Conservation (phyloP, 2,888 invertebrate species). For the Thecocarcelia acutangulata region DNA sequence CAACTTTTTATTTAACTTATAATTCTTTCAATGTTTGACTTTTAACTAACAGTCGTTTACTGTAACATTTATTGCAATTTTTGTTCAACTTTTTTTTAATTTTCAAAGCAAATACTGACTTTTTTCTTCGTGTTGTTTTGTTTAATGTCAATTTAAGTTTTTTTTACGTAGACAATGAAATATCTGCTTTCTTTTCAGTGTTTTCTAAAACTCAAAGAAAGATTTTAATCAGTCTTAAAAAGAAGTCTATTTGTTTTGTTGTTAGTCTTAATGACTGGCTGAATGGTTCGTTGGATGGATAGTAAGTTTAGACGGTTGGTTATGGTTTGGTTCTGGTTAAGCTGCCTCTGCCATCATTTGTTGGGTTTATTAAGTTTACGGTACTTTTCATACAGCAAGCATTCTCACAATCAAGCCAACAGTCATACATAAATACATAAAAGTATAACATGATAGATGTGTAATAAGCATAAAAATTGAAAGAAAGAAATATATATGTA, state of each 20-base stretch:
- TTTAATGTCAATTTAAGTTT: slow-evolving; percentile 56
- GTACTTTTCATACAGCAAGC: slow-evolving; percentile 49
- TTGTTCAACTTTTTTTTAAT: slow-evolving; percentile 16
- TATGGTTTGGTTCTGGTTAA: slow-evolving; percentile 31
- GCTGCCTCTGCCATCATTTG: slow-evolving; percentile 38
- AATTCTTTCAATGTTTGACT: slow-evolving; percentile 40
- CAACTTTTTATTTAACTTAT: slow-evolving; percentile 15
- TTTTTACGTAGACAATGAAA: slow-evolving; percentile 21
- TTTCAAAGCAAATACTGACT: slow-evolving; percentile 30
- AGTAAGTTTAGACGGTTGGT: slow-evolving; percentile 7
- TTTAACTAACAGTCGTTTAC: slow-evolving; percentile 50
- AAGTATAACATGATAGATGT: slow-evolving; percentile 41
- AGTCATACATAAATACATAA: not conserved
- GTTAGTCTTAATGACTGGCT: slow-evolving; percentile 42
- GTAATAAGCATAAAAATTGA: slow-evolving; percentile 56
- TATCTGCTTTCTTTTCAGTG: slow-evolving; percentile 29
- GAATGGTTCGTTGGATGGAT: slow-evolving; percentile 16
- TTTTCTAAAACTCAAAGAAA: slow-evolving; percentile 26
- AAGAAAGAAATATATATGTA: slow-evolving; percentile 34
- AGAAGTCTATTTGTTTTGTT: slow-evolving; percentile 36
- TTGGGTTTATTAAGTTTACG: slow-evolving; percentile 60
- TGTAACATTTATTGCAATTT: slow-evolving; percentile 34
- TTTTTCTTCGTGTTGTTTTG: slow-evolving; percentile 35
- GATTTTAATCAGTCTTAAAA: slow-evolving; percentile 48
- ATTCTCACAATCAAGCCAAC: not conserved